These are phyloP conservation scores for Diabrotica undecimpunctata DNA, from an alignment of 1,140 invertebrate genomes.

Conservation along the genomic window DNA sequence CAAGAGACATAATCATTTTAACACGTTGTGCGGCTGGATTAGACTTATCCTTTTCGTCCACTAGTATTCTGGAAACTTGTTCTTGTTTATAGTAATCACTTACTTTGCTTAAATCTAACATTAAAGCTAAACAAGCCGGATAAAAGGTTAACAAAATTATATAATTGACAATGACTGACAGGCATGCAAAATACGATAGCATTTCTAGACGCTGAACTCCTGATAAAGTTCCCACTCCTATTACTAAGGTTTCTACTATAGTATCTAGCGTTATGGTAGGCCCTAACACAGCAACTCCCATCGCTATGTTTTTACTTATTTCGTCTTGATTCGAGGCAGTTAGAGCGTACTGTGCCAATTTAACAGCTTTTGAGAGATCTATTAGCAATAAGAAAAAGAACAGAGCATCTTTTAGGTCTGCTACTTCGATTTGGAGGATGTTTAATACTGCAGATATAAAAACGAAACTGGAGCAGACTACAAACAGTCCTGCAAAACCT, in stretches of 20 bases:
- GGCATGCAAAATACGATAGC: constrained; percentile 37
- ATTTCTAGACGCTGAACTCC: constrained; percentile 42
- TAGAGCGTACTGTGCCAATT: constrained; percentile 68
- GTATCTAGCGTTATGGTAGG: constrained; percentile 74
- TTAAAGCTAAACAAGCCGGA: constrained; percentile 37
- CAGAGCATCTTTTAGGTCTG: constrained; percentile 36
- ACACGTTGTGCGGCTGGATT: constrained; percentile 92
- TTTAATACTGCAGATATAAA: constrained; percentile 37
- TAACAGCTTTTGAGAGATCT: constrained; percentile 70
- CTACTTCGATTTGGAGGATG: constrained; percentile 32
- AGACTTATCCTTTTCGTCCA: constrained; percentile 36
- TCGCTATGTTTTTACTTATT: constrained; percentile 62
- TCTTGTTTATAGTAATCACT: constrained; percentile 35
- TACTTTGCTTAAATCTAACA: constrained; percentile 33
- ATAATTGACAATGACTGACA: constrained; percentile 39
- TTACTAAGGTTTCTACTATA: constrained; percentile 69
- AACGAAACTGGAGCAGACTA: constrained; percentile 72
- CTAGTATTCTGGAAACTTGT: constrained; percentile 30
- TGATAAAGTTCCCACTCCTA: constrained; percentile 75
- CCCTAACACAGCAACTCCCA: constrained; percentile 70
- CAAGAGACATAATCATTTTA: constrained; percentile 89
- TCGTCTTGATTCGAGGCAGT: constrained; percentile 60
- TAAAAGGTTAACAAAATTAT: constrained; percentile 41
- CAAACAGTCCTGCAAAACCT: constrained; percentile 78
- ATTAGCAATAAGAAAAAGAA: constrained; percentile 54